Evolutionary conservation across 2,113 vertebrate species (phyloP).

Genomic region (Semicossyphus pulcher): DNA sequence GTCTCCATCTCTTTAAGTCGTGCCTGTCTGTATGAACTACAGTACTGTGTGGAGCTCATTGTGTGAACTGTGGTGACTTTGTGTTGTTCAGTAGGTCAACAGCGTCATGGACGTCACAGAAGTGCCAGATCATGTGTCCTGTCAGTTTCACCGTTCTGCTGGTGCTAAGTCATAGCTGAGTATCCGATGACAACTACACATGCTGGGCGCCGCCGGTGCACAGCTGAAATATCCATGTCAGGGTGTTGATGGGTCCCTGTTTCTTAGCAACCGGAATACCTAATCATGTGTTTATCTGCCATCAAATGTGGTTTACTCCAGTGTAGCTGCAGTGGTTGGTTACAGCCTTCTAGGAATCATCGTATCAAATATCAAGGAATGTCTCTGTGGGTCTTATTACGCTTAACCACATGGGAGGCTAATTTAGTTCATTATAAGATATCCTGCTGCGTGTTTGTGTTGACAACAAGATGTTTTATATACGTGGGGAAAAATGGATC

Average conservation of each 20-base stretch:
- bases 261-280: constrained; percentile 72
- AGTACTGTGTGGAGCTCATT: constrained; percentile 1
- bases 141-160: constrained; percentile 58
- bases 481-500: constrained; percentile 14
- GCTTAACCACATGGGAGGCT: constrained; percentile 1
- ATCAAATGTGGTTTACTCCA: constrained; percentile 45
- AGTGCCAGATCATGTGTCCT: constrained; percentile 66
- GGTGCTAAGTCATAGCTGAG: constrained; percentile 60
- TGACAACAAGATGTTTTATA: constrained; percentile 17
- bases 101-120: constrained; percentile 46
- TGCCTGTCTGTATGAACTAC: not conserved
- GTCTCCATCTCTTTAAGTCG: not conserved
- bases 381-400: constrained; percentile 44
- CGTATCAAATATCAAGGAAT: constrained; percentile 43
- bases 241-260: constrained; percentile 65
- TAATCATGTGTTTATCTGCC: constrained; percentile 61
- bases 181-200: constrained; percentile 76
- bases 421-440: constrained; percentile 42
- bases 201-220: constrained; percentile 34
- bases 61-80: constrained; percentile 37
- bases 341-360: constrained; percentile 49
- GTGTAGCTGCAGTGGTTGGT: constrained; percentile 44
- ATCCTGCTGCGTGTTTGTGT: constrained; percentile 23
- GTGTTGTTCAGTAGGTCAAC: constrained; percentile 26
- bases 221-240: constrained; percentile 74